Base-by-base conservation (phyloP, 2,797 vertebrate species). In the Furcifer pardalis region DNA sequence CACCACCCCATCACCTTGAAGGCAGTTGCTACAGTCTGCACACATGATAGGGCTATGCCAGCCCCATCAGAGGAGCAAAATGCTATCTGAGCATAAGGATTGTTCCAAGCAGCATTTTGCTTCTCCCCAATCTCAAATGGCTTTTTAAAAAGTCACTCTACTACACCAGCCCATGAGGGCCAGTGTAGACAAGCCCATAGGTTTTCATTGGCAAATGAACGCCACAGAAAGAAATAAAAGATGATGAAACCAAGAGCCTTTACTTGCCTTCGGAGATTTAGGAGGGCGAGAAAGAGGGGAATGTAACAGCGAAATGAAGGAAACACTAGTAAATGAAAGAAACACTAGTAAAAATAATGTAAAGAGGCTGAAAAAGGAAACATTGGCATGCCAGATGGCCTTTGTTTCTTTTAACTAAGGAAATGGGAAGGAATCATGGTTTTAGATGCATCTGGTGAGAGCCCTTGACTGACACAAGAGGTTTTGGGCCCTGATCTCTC, bases 401-500 rank as follows among this genome's bases (percentile, higher is more conserved):
- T 27, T 37, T 59, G 63, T 60, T 77, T 78, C 65, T 60, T 71
- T 77, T 81, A 32, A 63, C 9, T 12, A 15, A 44, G 35, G 19
- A 23, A 77, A 40, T 35, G 72, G 42, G 72, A 81, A 81, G 52
- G 84, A 46, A 46, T 35, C 37, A 42, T 37, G 73, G 74, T 30
- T 40, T 82, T 49, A 71, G 79, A 25, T 40, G 40, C 25, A 32
- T 25, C 40, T 71, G 59, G 25, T 60, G 79, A 81, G 73, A 76
- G 63, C 62, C 13, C 73, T 82, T 71, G 73, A 37, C 65, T 46
- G 56, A 25, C 66, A 25, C 17, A 63, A 86, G 84, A 77, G 73
- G 79, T 69, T 81, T 52, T 12, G 68, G 35, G 12, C 49, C 65
- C 66, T 49, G 44, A 42, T 46, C 27, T 17, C 10, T 17, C 32